Evolutionary conservation across 1,140 invertebrate species (phyloP), one percentile per base, ranked within the genome.

Genomic region (Ephestia elutella): DNA sequence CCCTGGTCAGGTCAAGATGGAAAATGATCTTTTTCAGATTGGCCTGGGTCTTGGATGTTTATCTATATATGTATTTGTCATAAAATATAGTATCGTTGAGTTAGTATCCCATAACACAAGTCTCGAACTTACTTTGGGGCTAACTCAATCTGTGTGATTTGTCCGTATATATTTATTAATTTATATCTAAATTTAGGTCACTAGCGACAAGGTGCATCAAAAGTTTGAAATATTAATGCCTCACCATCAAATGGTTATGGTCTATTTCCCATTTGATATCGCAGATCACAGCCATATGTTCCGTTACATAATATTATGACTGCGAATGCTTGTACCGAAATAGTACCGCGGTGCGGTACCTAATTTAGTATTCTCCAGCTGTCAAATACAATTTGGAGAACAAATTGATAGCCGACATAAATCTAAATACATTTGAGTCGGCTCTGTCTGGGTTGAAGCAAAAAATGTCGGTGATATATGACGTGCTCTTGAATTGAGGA

Each of bases 341-440:
- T 63, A 63, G 53, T 54, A 54, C 10, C 20, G 5, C 11, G 10
- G 1, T 19, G 17, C 18, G 5, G 15, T 25, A 50, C 18, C 19
- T 53, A 2, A 25, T 53, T 50, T 18, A 11, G 20, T 48, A 60
- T 56, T 54, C 25, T 56, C 49, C 57, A 50, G 56, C 56, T 62
- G 60, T 73, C 66, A 66, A 59, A 66, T 60, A 57, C 62, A 66
- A 71, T 67, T 68, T 67, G 57, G 61, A 62, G 53, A 48, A 51
- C 57, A 38, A 73, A 73, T 63, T 65, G 62, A 67, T 73, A 49
- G 61, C 62, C 20, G 25, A 54, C 60, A 67, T 71, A 67, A 69
- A 71, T 65, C 55, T 54, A 35, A 59, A 53, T 48, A 25, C 13
- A n/a, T 57, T 62, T 25, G 62, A 60, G 55, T 67, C 38, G 30